Percentiles rank a stretch among this genome's conserved stretches.
Conservation (phyloP, 1,140 invertebrate genomes). For the Scaptomyza pallida region DNA sequence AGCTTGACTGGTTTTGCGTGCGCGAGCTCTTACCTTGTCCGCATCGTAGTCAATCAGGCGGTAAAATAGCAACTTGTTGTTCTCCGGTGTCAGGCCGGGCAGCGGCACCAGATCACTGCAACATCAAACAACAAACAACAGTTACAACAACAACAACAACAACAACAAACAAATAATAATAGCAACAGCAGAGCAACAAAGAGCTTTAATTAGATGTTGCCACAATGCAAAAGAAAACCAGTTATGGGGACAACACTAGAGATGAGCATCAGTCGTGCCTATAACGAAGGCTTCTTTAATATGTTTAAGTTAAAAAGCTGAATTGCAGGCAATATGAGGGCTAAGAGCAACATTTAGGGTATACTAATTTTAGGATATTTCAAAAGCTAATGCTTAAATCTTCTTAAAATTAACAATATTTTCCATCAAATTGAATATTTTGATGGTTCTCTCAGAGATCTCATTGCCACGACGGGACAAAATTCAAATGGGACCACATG, state of each 20-base stretch:
- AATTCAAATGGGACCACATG: no score
- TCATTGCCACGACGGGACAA: no score
- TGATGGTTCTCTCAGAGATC: no score
- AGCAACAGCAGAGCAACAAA: not conserved
- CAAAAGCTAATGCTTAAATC: no score
- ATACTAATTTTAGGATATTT: no score
- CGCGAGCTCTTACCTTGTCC: slow-evolving; percentile 83
- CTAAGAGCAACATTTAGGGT: no score
- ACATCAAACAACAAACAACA: slow-evolving; percentile 53
- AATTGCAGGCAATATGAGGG: no score
- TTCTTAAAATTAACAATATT: no score
- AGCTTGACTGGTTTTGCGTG: not conserved
- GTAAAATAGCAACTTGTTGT: slow-evolving; percentile 87
- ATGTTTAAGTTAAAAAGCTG: no score
- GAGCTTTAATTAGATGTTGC: slow-evolving; percentile 25
- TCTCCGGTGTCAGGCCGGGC: slow-evolving; percentile 86
- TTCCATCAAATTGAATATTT: no score
- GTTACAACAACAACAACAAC: not conserved
- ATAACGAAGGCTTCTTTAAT: no score
- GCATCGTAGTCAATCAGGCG: slow-evolving; percentile 87
- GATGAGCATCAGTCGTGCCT: not conserved
- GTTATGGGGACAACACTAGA: not conserved
- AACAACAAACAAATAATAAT: slow-evolving; percentile 52
- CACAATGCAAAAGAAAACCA: slow-evolving; percentile 25
- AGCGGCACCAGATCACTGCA: slow-evolving; percentile 85